These are phyloP conservation scores for Plodia interpunctella DNA, from an alignment of 1,140 invertebrate species.

Conservation along the genomic window DNA sequence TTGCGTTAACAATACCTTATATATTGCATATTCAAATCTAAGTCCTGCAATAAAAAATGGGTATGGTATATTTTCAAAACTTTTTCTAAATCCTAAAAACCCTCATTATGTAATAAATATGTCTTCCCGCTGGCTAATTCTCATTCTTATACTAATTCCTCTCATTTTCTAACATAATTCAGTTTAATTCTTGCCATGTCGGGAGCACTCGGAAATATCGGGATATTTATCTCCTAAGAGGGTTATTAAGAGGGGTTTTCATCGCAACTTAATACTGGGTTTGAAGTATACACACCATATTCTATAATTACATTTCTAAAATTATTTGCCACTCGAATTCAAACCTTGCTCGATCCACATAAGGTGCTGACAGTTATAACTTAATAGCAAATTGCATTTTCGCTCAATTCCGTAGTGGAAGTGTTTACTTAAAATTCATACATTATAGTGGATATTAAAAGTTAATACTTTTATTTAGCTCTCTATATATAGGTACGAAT, in stretches of 20 bases:
- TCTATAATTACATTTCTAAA: slow-evolving; percentile 7
- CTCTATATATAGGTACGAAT: background rate
- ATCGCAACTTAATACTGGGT: slow-evolving; percentile 20
- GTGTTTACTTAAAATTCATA: slow-evolving; percentile 16
- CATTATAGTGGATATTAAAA: slow-evolving; percentile 18
- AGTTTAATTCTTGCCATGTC: slow-evolving; percentile 32
- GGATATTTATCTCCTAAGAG: slow-evolving; percentile 33
- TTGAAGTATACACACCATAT: slow-evolving; percentile 13
- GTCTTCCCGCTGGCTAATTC: background rate
- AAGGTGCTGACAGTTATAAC: background rate
- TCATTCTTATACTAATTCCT: slow-evolving; percentile 9
- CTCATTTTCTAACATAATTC: slow-evolving; percentile 26
- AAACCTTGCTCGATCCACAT: background rate
- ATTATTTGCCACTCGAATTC: background rate
- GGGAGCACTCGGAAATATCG: slow-evolving; percentile 31
- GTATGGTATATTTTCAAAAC: too few species aligned
- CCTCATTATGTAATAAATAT: background rate
- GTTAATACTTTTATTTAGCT: background rate
- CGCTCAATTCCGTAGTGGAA: slow-evolving; percentile 12
- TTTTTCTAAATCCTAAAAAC: background rate
- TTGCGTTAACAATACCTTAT: too few species aligned
- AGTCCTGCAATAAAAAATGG: too few species aligned
- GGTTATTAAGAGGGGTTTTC: slow-evolving; percentile 31
- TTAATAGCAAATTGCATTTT: background rate
- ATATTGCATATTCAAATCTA: too few species aligned